These are phyloP conservation scores for Pseudochirops corinnae DNA, from an alignment of 2,797 vertebrate genomes.

Conservation along the genomic window DNA sequence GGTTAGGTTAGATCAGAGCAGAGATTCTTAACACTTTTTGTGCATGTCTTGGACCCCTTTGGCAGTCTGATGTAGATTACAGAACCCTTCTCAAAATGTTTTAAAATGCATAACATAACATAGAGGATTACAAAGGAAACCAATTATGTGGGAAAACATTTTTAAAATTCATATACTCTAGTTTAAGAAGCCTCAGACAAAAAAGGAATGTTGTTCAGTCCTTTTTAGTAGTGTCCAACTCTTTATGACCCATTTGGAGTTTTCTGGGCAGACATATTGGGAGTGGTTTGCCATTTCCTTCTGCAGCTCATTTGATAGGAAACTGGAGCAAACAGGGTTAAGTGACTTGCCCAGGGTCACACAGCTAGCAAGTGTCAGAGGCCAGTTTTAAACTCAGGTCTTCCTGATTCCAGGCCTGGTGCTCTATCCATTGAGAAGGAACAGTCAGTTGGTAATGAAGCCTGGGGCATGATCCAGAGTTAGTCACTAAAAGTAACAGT, in stretches of 20 bases:
- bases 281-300: background rate
- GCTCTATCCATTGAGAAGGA: background rate
- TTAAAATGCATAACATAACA: background rate
- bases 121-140: background rate
- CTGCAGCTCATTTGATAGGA: background rate
- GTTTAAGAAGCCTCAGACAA: background rate
- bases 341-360: background rate
- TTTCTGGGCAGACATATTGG: background rate
- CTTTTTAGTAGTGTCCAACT: background rate
- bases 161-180: background rate
- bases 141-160: background rate
- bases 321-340: background rate
- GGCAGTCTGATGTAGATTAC: background rate
- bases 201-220: background rate
- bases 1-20: background rate
- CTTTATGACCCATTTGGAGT: background rate
- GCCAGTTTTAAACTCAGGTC: background rate
- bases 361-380: background rate
- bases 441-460: background rate
- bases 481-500: background rate
- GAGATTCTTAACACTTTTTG: background rate
- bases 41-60: background rate
- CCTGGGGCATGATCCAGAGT: background rate
- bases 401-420: background rate
- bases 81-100: background rate